Conservation (phyloP, 1,140 invertebrate genomes). For the Archivesica marissinica region DNA sequence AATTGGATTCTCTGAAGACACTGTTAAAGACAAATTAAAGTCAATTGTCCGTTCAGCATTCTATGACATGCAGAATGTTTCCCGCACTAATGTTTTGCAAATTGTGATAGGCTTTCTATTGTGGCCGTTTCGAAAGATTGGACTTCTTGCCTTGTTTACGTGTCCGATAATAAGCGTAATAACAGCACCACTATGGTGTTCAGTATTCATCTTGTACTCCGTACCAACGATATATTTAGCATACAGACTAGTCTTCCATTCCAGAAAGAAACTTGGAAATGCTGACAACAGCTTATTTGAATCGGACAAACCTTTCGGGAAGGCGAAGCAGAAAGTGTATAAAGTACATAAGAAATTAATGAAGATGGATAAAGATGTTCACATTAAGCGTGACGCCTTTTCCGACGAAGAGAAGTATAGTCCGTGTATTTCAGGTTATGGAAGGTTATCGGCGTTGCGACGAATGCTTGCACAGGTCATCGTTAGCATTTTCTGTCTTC, state of each 20-base stretch:
- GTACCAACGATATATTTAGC: constrained; percentile 80
- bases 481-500: constrained; percentile 74
- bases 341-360: constrained; percentile 72
- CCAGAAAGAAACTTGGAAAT: constrained; percentile 69
- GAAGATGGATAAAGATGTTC: constrained; percentile 74
- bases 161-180: constrained; percentile 74
- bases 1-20: constrained; percentile 73
- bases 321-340: constrained; percentile 56
- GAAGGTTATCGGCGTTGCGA: constrained; percentile 63
- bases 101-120: constrained; percentile 73
- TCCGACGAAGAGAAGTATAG: constrained; percentile 58
- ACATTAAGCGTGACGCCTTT: constrained; percentile 51
- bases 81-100: constrained; percentile 76
- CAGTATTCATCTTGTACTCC: constrained; percentile 77
- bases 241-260: constrained; percentile 78
- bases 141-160: constrained; percentile 75
- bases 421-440: constrained; percentile 66
- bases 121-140: constrained; percentile 77
- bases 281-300: constrained; percentile 56
- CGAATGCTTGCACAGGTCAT: constrained; percentile 69
- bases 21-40: constrained; percentile 77
- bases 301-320: constrained; percentile 46
- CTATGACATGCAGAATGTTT: constrained; percentile 78
- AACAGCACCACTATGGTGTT: constrained; percentile 70
- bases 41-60: constrained; percentile 71